Percentiles rank a stretch among this genome's conserved stretches.
These are phyloP conservation scores for Eupithecia subumbrata DNA, from an alignment of 2,888 invertebrate genomes.

Conservation along the genomic window DNA sequence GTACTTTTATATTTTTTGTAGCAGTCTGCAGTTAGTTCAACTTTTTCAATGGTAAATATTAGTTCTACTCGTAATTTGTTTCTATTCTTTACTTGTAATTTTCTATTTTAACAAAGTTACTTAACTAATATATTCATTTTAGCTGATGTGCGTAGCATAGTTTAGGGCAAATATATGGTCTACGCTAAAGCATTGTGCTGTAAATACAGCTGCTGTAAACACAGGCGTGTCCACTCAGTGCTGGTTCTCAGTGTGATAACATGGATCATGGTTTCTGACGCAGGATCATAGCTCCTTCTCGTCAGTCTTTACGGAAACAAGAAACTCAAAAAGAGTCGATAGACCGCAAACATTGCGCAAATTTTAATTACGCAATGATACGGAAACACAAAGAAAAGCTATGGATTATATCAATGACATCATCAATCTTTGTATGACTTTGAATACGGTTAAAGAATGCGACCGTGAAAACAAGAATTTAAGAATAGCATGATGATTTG, in stretches of 20 bases:
- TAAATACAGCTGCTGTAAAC: too few relatives aligned
- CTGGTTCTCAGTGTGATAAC: neutral
- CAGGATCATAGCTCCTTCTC: neutral
- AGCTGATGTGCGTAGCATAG: neutral
- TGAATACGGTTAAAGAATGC: slow-evolving; percentile 14
- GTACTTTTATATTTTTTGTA: too few relatives aligned
- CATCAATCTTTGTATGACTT: neutral
- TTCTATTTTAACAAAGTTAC: too few relatives aligned
- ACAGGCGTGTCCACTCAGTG: neutral
- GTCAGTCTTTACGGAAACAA: neutral
- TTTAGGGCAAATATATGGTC: neutral
- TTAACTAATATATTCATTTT: too few relatives aligned
- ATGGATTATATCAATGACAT: slow-evolving; percentile 24
- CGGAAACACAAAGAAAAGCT: slow-evolving; percentile 17
- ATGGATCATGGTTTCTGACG: neutral
- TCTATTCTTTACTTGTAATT: too few relatives aligned
- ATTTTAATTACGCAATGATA: neutral
- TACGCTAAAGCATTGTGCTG: neutral
- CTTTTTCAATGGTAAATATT: too few relatives aligned
- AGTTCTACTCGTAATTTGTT: too few relatives aligned
- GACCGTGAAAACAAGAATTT: slow-evolving; percentile 30
- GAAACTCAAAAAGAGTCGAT: neutral
- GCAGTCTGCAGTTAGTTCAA: too few relatives aligned
- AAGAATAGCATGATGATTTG: slow-evolving; percentile 7
- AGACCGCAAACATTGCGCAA: neutral